Percentiles rank a stretch among this genome's conserved stretches.
Evolutionary conservation across 2,113 vertebrate genomes (phyloP).

Genomic region (Glaucomys volans): DNA sequence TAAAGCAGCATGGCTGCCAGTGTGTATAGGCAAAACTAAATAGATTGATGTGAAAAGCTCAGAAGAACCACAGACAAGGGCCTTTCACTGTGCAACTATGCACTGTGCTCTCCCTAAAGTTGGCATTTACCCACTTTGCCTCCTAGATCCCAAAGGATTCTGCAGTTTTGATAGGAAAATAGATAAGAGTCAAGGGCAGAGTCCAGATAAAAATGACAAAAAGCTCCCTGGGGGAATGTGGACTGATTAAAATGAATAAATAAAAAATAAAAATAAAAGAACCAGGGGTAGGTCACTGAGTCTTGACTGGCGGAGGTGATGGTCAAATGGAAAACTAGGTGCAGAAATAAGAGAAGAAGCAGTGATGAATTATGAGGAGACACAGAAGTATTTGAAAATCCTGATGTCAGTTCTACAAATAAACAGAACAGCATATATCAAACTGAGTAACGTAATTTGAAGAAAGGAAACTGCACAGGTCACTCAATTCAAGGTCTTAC

Average conservation of each 20-base stretch:
- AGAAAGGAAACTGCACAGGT: not conserved
- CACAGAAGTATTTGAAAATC: not conserved
- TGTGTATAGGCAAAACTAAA: not conserved
- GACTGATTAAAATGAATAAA: not conserved
- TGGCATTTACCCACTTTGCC: not conserved
- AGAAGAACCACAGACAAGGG: not conserved
- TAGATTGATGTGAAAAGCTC: not conserved
- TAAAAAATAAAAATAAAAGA: slow-evolving; percentile 38
- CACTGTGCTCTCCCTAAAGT: not conserved
- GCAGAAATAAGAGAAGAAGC: not conserved
- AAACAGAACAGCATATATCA: not conserved
- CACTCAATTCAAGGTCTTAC: not conserved
- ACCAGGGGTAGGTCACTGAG: not conserved
- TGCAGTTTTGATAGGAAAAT: not conserved
- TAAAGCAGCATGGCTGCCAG: not conserved
- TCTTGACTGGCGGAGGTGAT: not conserved
- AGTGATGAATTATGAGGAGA: not conserved
- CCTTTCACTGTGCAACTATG: not conserved
- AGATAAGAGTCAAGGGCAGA: slow-evolving; percentile 34
- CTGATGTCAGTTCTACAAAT: not conserved
- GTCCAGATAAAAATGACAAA: slow-evolving; percentile 17
- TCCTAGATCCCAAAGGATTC: not conserved
- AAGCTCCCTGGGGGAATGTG: not conserved
- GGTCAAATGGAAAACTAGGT: not conserved
- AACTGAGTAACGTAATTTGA: not conserved